phyloP scores from a whole-genome alignment of 2,113 vertebrate species.

The Podarcis raffonei region DNA sequence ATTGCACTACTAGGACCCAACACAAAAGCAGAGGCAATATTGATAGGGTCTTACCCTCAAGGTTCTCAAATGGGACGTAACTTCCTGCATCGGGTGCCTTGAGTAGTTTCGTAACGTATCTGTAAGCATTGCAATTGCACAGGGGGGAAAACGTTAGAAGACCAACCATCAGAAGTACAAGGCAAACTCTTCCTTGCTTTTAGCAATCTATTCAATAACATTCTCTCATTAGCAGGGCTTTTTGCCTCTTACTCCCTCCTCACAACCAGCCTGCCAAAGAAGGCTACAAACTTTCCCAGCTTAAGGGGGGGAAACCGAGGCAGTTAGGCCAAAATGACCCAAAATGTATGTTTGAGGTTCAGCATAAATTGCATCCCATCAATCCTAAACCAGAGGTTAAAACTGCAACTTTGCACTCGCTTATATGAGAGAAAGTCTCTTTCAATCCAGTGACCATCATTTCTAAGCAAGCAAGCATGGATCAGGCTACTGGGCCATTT shows the following conservation, averaged over 20 bases:
- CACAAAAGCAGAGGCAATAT: conserved; percentile 93
- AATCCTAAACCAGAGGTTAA: not conserved
- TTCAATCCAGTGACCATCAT: no score
- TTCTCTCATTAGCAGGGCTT: no score
- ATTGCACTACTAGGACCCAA: conserved; percentile 92
- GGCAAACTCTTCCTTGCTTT: not conserved
- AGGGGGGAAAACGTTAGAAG: conserved; percentile 69
- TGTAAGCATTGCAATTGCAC: conserved; percentile 67
- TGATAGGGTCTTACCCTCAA: conserved; percentile 90
- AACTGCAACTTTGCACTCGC: not conserved
- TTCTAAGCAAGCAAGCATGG: not conserved
- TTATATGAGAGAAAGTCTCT: no score
- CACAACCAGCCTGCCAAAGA: not conserved
- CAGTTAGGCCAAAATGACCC: not conserved
- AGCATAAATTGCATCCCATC: not conserved
- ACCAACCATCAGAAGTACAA: not conserved
- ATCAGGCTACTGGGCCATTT: not conserved
- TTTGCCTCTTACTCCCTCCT: no score
- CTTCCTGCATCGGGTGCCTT: conserved; percentile 62
- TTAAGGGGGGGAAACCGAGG: not conserved
- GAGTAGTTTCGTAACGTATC: conserved; percentile 60
- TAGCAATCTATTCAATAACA: not conserved
- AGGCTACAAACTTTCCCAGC: not conserved
- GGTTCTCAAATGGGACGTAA: conserved; percentile 67
- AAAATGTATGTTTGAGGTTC: not conserved